These are phyloP conservation scores for Scomber japonicus DNA, from an alignment of 2,113 vertebrate species.

Conservation along the genomic window DNA sequence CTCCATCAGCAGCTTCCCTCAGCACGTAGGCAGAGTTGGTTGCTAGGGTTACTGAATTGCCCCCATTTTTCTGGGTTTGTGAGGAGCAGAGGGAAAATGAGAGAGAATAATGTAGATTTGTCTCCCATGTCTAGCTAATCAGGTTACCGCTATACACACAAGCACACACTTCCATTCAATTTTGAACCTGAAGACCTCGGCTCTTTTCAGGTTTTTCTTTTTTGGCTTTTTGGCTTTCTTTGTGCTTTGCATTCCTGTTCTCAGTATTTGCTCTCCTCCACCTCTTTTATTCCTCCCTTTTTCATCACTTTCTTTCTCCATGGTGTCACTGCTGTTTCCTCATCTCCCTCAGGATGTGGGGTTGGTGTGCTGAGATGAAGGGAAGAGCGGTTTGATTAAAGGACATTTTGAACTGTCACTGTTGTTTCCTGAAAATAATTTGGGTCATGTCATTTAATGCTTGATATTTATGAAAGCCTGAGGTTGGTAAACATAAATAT, in stretches of 20 bases:
- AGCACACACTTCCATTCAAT: constrained; percentile 36
- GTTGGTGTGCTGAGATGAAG: not conserved
- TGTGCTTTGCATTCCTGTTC: constrained; percentile 14
- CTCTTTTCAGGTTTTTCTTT: not conserved
- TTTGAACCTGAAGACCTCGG: constrained; percentile 41
- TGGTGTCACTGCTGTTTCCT: constrained; percentile 51
- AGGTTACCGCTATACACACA: constrained; percentile 56
- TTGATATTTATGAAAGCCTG: not conserved
- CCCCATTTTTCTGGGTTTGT: constrained; percentile 82
- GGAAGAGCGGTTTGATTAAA: constrained; percentile 9
- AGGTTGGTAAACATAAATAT: constrained; percentile 21
- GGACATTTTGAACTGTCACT: constrained; percentile 6
- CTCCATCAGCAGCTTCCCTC: constrained; percentile 72
- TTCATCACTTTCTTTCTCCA: constrained; percentile 45
- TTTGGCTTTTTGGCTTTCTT: not conserved
- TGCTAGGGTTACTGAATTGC: constrained; percentile 84
- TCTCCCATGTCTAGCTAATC: constrained; percentile 74
- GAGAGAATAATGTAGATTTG: constrained; percentile 77
- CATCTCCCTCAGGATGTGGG: constrained; percentile 37
- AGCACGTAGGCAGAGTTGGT: constrained; percentile 77
- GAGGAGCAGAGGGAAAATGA: constrained; percentile 73
- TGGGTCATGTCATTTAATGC: constrained; percentile 11
- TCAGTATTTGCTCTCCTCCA: constrained; percentile 25
- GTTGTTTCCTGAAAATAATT: constrained; percentile 33
- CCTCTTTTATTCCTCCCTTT: constrained; percentile 20